Conservation (phyloP, 2,113 vertebrate species). For the Ahaetulla prasina region DNA sequence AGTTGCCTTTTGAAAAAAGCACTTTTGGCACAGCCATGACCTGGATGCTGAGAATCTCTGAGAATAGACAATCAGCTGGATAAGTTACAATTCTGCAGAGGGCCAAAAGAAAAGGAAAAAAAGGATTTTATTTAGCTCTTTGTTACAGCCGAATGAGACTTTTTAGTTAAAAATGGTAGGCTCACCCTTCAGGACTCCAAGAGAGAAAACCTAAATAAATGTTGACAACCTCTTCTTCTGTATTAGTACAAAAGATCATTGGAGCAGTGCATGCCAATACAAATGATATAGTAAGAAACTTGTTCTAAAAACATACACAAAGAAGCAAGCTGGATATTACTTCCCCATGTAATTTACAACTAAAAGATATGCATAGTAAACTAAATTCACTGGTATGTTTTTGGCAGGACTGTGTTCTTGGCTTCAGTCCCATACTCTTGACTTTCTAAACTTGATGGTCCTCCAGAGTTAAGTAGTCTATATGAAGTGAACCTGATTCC, state of each 20-base stretch:
- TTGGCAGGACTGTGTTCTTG: background rate
- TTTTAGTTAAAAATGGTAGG: background rate
- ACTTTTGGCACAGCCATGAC: background rate
- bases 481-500: background rate
- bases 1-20: background rate
- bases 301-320: background rate
- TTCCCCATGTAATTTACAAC: background rate
- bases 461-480: background rate
- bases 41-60: background rate
- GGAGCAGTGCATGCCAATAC: background rate
- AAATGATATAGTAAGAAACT: background rate
- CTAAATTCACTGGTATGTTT: background rate
- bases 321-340: background rate
- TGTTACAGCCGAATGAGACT: background rate
- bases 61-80: background rate
- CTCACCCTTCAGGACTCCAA: background rate
- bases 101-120: background rate
- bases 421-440: background rate
- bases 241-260: background rate
- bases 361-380: background rate
- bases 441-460: background rate
- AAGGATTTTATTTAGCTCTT: background rate
- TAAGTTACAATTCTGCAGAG: background rate
- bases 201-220: background rate
- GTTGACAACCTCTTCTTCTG: background rate